Evolutionary conservation across 2,888 invertebrate species (phyloP), one percentile per base, ranked within the genome.

Genomic region (Dynastes maya): DNA sequence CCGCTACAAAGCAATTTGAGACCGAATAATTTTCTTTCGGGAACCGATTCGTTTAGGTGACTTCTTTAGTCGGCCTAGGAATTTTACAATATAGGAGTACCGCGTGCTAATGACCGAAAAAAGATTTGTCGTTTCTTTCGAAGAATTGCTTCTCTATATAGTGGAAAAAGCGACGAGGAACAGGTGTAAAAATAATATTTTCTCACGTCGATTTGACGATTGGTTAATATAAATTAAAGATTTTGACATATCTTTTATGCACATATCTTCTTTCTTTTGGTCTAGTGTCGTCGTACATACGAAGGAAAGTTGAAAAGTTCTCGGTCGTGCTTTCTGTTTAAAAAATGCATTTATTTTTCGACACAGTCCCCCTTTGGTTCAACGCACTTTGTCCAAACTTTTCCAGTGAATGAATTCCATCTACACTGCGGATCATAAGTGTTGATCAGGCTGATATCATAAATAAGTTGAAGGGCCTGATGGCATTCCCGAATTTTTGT

Each of bases 1-100:
- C 80, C 80, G 79, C 77, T 80, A 77, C 79, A 80, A 82, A 82
- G 82, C 82, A 82, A 83, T 83, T 83, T 82, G 78, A 80, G 79
- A 79, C 81, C 78, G 80, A 81, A 80, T 67, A 61, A 61, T 61
- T 83, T 82, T 79, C 64, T 77, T 80, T 79, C 81, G 79, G 75
- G 76, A 78, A 64, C 67, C 70, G 80, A 83, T 82, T 81, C 80
- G 83, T 80, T 79, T 80, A 78, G 80, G 80, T 78, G 64, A 45
- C 61, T 49, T 68, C 49, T 51, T 37, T 68, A 22, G 61, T 29
- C 49, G 51, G 51, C 8, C 22, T 13, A 71, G 40, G 53, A 29
- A 45, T 40, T 22, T 22, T 22, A 61, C 16, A 58, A 61, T 72
- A 58, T 72, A 40, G 22, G 45, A 27, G 53, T 45, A 61, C 58